Evolutionary conservation across 2,888 invertebrate species (phyloP).

Genomic region (Embidobia sp.): DNA sequence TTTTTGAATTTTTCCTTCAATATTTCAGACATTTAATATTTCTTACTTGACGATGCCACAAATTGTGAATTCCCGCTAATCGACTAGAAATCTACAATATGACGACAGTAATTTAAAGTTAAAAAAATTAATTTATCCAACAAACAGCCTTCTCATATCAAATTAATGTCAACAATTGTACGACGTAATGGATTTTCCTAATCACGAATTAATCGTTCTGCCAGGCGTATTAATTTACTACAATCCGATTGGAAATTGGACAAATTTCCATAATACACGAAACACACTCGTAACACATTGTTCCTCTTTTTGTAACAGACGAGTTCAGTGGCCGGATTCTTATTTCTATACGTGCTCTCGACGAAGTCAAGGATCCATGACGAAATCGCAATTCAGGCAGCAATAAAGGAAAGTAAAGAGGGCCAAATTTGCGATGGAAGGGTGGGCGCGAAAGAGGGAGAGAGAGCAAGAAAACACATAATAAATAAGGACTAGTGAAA

Average conservation of each 20-base stretch:
- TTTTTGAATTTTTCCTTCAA: no score
- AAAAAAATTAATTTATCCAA: no score
- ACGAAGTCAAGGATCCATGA: slow-evolving; percentile 74
- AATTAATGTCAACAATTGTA: slow-evolving; percentile 29
- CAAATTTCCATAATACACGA: slow-evolving; percentile 50
- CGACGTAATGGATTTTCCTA: slow-evolving; percentile 48
- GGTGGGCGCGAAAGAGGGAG: slow-evolving; percentile 38
- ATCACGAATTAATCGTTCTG: slow-evolving; percentile 48
- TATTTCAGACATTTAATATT: no score
- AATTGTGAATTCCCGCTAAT: no score
- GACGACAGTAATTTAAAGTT: no score
- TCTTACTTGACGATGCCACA: no score
- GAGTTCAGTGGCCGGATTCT: slow-evolving; percentile 48
- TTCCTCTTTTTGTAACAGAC: slow-evolving; percentile 51
- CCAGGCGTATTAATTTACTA: slow-evolving; percentile 41
- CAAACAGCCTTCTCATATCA: no score
- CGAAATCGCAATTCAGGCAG: slow-evolving; percentile 74
- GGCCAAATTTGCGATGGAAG: slow-evolving; percentile 62
- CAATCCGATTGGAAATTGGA: slow-evolving; percentile 21
- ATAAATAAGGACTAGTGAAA: slow-evolving; percentile 76
- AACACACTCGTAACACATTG: slow-evolving; percentile 37
- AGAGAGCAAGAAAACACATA: slow-evolving; percentile 69
- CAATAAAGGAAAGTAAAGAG: slow-evolving; percentile 66
- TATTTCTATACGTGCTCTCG: slow-evolving; percentile 55
- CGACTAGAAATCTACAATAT: no score